Evolutionary conservation across 2,888 invertebrate genomes (phyloP).

Genomic region (Parascotia fuliginaria): DNA sequence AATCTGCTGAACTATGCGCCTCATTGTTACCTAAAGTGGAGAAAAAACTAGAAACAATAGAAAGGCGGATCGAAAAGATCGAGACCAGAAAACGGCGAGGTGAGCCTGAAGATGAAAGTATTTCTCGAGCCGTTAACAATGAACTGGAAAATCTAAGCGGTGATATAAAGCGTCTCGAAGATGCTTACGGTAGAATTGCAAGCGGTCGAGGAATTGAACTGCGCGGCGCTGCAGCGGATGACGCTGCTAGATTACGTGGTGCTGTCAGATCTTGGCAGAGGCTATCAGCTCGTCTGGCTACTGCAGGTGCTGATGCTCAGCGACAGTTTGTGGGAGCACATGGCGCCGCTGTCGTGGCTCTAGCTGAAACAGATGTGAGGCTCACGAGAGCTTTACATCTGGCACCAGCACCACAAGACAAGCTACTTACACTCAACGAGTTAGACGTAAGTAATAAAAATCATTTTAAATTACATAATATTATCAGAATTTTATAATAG

Average conservation of each 20-base stretch:
- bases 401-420: slow-evolving; percentile 76
- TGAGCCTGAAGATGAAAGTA: slow-evolving; percentile 80
- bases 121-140: slow-evolving; percentile 85
- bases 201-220: slow-evolving; percentile 88
- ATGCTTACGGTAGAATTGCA: slow-evolving; percentile 89
- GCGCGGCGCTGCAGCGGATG: slow-evolving; percentile 88
- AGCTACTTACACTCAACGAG: slow-evolving; percentile 70
- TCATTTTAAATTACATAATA: too few species aligned
- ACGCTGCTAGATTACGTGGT: slow-evolving; percentile 87
- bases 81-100: slow-evolving; percentile 76
- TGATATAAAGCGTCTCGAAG: slow-evolving; percentile 88
- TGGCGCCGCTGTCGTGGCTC: slow-evolving; percentile 88
- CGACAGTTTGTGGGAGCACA: slow-evolving; percentile 90
- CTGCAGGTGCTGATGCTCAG: slow-evolving; percentile 87
- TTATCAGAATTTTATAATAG: too few species aligned
- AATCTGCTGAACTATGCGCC: slow-evolving; percentile 88
- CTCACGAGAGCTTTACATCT: slow-evolving; percentile 89
- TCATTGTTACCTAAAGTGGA: slow-evolving; percentile 88
- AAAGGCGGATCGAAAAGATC: slow-evolving; percentile 85
- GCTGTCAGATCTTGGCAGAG: slow-evolving; percentile 89
- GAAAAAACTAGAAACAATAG: slow-evolving; percentile 85
- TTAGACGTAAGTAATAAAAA: slow-evolving; percentile 73
- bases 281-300: slow-evolving; percentile 85
- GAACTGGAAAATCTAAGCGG: slow-evolving; percentile 87
- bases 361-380: slow-evolving; percentile 90